These are phyloP conservation scores for Clamator glandarius DNA, from an alignment of 2,797 vertebrate genomes.

Conservation along the genomic window DNA sequence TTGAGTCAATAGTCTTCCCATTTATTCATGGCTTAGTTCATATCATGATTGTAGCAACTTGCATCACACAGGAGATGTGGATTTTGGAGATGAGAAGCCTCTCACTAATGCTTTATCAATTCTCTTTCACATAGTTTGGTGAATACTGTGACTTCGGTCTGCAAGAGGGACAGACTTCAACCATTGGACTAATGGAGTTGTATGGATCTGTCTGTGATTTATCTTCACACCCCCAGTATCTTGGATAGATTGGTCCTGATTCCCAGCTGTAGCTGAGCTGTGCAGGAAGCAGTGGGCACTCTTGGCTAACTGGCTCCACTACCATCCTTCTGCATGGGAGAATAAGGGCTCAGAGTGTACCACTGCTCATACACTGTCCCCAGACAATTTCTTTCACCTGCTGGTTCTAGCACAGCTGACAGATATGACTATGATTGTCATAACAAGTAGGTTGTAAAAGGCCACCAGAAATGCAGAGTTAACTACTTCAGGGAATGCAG, in stretches of 20 bases:
- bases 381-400: not conserved
- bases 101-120: not conserved
- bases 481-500: conserved; percentile 25
- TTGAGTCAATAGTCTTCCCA: not conserved
- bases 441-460: conserved; percentile 36
- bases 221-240: not conserved
- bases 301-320: not conserved
- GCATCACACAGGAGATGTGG: rapidly evolving
- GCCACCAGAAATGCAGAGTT: conserved; percentile 19
- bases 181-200: not conserved
- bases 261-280: rapidly evolving
- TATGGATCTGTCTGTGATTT: not conserved
- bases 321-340: not conserved
- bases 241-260: rapidly evolving
- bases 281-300: not conserved
- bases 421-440: not conserved
- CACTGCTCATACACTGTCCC: not conserved
- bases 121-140: not conserved
- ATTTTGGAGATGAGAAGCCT: not conserved
- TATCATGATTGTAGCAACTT: not conserved
- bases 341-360: not conserved
- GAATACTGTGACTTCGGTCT: not conserved
- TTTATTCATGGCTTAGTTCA: not conserved
- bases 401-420: not conserved
- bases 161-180: not conserved